Evolutionary conservation across 2,797 vertebrate genomes (phyloP), one percentile per base, ranked within the genome.

Genomic region (Apogon hyalosoma): DNA sequence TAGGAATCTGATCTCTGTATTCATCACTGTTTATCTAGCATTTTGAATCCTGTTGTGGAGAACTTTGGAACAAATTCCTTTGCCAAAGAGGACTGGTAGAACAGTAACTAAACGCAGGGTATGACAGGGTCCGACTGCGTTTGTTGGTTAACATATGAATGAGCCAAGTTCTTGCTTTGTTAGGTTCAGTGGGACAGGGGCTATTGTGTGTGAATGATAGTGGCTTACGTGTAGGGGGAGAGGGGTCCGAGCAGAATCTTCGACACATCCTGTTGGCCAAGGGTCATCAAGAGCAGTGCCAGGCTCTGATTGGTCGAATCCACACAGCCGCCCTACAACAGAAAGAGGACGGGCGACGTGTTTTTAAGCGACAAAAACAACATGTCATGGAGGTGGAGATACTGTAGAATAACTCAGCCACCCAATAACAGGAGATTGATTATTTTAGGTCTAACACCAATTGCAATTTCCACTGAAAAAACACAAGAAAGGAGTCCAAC

Each of bases 241-340:
- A 99, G 94, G 3, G 97, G 96, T 90, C 98, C 98, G 2, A 98
- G 90, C 36, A 98, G 92, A 72, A 95, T 90, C 95, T 99, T 99
- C 53, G 98, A 99, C 90, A 99, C 97, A 54, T 99, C 97, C 83
- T 96, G 96, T 65, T 98, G 97, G 83, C 98, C 96, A 87, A 99
- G 95, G 76, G 96, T 98, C 98, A 99, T 99, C 80, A 97, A 93
- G 53, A 99, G 92, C 41, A 99, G 76, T 38, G 93, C 95, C 82
- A 99, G 91, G 87, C 96, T 98, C 91, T 99, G 98, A 94, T 96
- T 99, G 91, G 95, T 91, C 0, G 98, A 99, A 89, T 98, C 98
- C 78, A 98, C 95, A 72, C 95, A 98, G 83, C 98, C 98, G 50
- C 97, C 98, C 98, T 99, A 91, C 67, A 93, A 92, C 87, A 54